Conservation (phyloP, 2,113 vertebrate genomes). For the Murina feae region DNA sequence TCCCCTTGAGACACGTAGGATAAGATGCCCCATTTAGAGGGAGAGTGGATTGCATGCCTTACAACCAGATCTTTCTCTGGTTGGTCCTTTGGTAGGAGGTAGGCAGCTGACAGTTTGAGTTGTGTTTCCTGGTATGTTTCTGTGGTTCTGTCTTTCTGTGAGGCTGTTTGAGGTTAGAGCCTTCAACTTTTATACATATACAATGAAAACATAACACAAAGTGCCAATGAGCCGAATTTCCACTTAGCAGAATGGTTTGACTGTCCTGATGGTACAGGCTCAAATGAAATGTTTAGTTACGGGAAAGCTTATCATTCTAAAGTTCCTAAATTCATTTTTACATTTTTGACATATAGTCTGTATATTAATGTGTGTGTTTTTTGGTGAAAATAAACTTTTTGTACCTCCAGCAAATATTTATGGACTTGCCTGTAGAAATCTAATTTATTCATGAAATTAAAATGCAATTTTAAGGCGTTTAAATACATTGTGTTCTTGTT, state of each 20-base stretch:
- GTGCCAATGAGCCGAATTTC: not conserved
- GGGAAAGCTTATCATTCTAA: not conserved
- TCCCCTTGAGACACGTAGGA: not conserved
- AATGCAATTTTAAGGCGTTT: slow-evolving; percentile 25
- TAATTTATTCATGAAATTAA: not conserved
- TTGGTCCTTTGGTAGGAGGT: not conserved
- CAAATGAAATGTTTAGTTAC: not conserved
- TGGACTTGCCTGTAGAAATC: not conserved
- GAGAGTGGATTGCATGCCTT: not conserved
- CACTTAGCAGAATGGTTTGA: not conserved
- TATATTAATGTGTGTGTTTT: not conserved
- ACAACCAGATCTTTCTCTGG: not conserved
- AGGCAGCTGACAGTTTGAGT: not conserved
- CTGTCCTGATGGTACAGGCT: not conserved
- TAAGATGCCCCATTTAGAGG: not conserved
- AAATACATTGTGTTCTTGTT: not conserved
- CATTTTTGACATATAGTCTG: not conserved
- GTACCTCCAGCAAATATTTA: not conserved
- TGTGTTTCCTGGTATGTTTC: not conserved
- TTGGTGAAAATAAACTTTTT: not conserved
- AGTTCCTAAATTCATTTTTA: not conserved
- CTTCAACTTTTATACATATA: not conserved
- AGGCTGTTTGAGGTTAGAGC: not conserved
- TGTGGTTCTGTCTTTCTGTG: not conserved
- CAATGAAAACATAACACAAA: not conserved